A percentile compares a stretch with the other conserved stretches of the same genome.
Evolutionary conservation across 1,140 invertebrate species (phyloP).

Genomic region (Lucilia sericata): DNA sequence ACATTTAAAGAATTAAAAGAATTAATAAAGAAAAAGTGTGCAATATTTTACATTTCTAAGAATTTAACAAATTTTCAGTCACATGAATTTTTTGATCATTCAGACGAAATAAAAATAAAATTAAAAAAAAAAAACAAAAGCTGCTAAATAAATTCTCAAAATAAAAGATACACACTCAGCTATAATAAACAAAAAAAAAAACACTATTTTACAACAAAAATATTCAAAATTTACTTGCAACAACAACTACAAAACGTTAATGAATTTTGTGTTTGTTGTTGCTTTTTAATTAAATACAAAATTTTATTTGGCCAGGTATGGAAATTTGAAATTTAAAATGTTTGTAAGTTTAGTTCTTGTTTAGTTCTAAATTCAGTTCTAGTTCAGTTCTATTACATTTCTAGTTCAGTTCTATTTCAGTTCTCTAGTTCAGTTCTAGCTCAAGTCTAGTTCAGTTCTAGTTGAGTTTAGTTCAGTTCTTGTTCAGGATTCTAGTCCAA

Average conservation of each 20-base stretch:
- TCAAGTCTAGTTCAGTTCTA: too few relatives aligned
- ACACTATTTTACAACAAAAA: constrained; percentile 15
- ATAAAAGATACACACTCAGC: background rate
- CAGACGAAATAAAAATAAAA: constrained; percentile 16
- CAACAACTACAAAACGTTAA: background rate
- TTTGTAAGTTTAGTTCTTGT: too few relatives aligned
- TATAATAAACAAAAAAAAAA: constrained; percentile 11
- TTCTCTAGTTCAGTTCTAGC: too few relatives aligned
- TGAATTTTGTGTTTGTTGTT: too few relatives aligned
- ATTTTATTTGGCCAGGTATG: too few relatives aligned
- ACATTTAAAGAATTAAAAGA: constrained; percentile 15
- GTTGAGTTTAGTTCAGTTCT: too few relatives aligned
- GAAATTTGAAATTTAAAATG: too few relatives aligned
- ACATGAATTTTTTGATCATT: constrained; percentile 33
- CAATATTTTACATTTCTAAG: constrained; percentile 35
- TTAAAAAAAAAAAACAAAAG: constrained; percentile 13
- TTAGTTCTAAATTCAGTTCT: too few relatives aligned
- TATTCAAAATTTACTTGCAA: background rate
- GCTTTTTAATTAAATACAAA: too few relatives aligned
- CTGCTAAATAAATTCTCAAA: constrained; percentile 13
- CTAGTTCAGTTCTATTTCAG: too few relatives aligned
- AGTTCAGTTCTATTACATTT: too few relatives aligned
- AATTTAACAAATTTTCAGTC: constrained; percentile 34
- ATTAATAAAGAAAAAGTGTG: constrained; percentile 10
- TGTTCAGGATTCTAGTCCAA: too few relatives aligned